Evolutionary conservation across 2,113 vertebrate genomes (phyloP).

Genomic region (Tetrao urogallus): DNA sequence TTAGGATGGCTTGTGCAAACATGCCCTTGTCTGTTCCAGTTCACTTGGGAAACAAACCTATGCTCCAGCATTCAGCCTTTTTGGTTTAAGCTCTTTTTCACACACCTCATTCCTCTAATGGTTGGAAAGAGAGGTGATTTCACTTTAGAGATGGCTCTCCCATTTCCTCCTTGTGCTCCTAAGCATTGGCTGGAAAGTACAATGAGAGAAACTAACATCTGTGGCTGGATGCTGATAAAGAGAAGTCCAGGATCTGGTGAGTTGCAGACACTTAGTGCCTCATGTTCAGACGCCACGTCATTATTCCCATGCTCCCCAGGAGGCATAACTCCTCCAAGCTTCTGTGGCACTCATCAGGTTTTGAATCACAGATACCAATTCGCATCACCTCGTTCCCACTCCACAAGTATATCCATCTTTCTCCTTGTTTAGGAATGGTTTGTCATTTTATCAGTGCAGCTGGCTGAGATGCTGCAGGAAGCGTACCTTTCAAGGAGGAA

Average conservation of each 20-base stretch:
- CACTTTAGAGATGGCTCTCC: not conserved
- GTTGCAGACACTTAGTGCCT: not conserved
- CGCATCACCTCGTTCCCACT: not conserved
- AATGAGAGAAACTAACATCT: not conserved
- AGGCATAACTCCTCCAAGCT: not conserved
- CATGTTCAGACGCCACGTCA: not conserved
- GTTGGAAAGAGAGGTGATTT: not conserved
- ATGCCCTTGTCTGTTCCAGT: fast-evolving
- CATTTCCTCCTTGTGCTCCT: not conserved
- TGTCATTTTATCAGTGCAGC: not conserved
- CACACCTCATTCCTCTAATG: not conserved
- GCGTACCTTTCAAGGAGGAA: not conserved
- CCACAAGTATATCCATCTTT: not conserved
- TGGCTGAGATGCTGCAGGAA: not conserved
- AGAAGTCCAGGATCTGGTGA: not conserved
- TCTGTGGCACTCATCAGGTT: not conserved
- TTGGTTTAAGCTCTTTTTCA: not conserved
- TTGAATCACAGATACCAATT: not conserved
- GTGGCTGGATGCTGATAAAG: not conserved
- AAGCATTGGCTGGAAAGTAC: not conserved
- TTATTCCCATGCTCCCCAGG: not conserved
- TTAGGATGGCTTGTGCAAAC: not conserved
- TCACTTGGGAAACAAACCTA: not conserved
- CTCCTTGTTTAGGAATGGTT: not conserved
- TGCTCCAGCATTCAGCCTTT: not conserved